Evolutionary conservation across 1,140 invertebrate genomes (phyloP), one percentile per base, ranked within the genome.

Genomic region (Bombus sibiricus): DNA sequence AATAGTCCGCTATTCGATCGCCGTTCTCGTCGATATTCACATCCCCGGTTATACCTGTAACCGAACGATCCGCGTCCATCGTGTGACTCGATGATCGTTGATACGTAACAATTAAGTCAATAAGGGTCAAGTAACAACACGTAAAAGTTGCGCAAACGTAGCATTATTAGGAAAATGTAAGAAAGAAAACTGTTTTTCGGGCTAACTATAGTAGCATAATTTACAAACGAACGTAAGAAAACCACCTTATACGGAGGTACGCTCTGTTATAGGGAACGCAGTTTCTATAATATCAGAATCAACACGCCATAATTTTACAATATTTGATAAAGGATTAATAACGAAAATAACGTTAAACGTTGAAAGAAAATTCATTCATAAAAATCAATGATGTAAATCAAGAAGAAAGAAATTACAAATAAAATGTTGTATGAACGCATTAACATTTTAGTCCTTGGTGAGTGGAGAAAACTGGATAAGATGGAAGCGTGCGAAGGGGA

Each of bases 11-110:
- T 86, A 98, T 97, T 28, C 98, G 96, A 92, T 99, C 98, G 0
- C 98, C 98, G 94, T 99, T 99, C 2, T 96, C 95, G 93, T 99
- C 98, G 86, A 99, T 99, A 78, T 97, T 97, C 6, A 99, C 98
- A 86, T 98, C 97, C 0, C 98, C 98, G 0, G 98, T 98, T 81
- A 99, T 98, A 73, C 98, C 98, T 97, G 95, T 59, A 93, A 96
- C 92, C 71, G 8, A 47, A 37, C 5, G n/a, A n/a, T 25, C 5
- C 47, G 47, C 47, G 47, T 22, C 15, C 22, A 12, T 64, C 57
- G 25, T 9, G n/a, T 25, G 47, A 62, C 34, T 43, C 28, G n/a
- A 66, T 66, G 25, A 59, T 28, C 22, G 57, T 47, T 47, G 47
- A 18, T 47, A 6, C 47, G 15, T 18, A 47, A 18, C 1, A 18